phyloP scores from a whole-genome alignment of 2,113 vertebrate genomes.

The Lampris incognitus region DNA sequence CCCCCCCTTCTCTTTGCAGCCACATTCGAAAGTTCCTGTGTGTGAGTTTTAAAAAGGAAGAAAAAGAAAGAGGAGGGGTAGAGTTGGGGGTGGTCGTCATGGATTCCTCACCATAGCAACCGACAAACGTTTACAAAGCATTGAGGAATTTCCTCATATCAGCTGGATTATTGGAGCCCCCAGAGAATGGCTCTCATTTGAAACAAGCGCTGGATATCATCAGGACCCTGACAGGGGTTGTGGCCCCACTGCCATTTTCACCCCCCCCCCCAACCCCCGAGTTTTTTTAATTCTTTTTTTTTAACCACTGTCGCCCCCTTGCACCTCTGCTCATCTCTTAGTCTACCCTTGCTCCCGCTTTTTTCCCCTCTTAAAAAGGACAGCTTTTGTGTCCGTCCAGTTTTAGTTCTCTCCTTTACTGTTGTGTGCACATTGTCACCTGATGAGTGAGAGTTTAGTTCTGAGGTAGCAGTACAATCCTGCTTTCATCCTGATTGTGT shows the following conservation, averaged over 20 bases:
- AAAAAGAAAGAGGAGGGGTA: slow-evolving; percentile 41
- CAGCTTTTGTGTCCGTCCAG: slow-evolving; percentile 63
- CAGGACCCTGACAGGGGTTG: slow-evolving; percentile 61
- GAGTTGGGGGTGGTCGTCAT: slow-evolving; percentile 82
- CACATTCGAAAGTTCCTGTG: slow-evolving; percentile 80
- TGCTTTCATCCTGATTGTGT: slow-evolving; percentile 51
- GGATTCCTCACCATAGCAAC: slow-evolving; percentile 86
- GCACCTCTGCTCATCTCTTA: slow-evolving; percentile 61
- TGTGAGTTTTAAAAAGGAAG: slow-evolving; percentile 76
- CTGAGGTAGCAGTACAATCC: slow-evolving; percentile 29
- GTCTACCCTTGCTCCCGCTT: slow-evolving; percentile 52
- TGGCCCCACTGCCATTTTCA: slow-evolving; percentile 66
- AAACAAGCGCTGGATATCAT: slow-evolving; percentile 80
- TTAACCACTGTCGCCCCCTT: slow-evolving; percentile 43
- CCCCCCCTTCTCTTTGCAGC: slow-evolving; percentile 60
- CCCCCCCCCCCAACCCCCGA: slow-evolving; percentile 31
- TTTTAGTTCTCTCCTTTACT: slow-evolving; percentile 71
- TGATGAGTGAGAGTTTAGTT: slow-evolving; percentile 41
- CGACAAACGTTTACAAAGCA: slow-evolving; percentile 88
- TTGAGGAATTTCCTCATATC: slow-evolving; percentile 89
- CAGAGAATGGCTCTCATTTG: slow-evolving; percentile 72
- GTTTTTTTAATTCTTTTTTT: slow-evolving; percentile 39
- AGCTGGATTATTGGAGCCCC: slow-evolving; percentile 87
- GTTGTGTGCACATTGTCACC: slow-evolving; percentile 72
- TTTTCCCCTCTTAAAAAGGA: slow-evolving; percentile 48